These are phyloP conservation scores for Cybosia mesomella DNA, from an alignment of 2,888 invertebrate genomes.

Conservation along the genomic window DNA sequence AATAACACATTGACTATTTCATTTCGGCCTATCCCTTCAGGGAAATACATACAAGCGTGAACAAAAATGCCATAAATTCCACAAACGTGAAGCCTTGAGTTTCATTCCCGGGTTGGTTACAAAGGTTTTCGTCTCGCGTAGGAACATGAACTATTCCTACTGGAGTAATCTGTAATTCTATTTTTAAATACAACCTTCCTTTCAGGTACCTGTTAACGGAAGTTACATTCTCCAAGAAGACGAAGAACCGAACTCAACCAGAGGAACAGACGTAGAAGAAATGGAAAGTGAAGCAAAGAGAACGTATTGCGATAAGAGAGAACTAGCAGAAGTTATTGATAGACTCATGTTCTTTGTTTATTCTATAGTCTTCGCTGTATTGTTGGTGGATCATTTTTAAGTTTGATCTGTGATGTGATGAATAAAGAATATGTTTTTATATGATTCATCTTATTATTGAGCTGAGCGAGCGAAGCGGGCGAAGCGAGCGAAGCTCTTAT, in stretches of 20 bases:
- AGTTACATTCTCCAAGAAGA: slow-evolving; percentile 68
- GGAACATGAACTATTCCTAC: no score
- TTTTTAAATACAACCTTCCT: neutral
- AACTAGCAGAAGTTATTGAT: slow-evolving; percentile 73
- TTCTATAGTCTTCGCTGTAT: slow-evolving; percentile 64
- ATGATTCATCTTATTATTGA: neutral
- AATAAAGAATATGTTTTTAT: neutral
- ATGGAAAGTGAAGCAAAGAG: slow-evolving; percentile 68
- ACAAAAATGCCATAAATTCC: no score
- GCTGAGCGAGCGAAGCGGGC: no score
- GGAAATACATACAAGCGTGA: no score
- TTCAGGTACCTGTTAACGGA: slow-evolving; percentile 65
- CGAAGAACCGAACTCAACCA: slow-evolving; percentile 55
- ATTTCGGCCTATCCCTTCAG: no score
- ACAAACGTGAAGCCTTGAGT: no score
- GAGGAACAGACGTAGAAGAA: slow-evolving; percentile 67
- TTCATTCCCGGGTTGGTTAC: no score
- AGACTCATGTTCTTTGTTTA: slow-evolving; percentile 71
- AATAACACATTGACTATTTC: no score
- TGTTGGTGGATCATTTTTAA: slow-evolving; percentile 72
- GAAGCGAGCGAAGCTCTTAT: no score
- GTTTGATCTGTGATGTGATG: neutral
- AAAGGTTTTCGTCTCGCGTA: no score
- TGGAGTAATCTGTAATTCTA: no score
- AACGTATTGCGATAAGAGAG: slow-evolving; percentile 60